Conservation (phyloP, 2,797 vertebrate genomes). For the Falco cherrug region DNA sequence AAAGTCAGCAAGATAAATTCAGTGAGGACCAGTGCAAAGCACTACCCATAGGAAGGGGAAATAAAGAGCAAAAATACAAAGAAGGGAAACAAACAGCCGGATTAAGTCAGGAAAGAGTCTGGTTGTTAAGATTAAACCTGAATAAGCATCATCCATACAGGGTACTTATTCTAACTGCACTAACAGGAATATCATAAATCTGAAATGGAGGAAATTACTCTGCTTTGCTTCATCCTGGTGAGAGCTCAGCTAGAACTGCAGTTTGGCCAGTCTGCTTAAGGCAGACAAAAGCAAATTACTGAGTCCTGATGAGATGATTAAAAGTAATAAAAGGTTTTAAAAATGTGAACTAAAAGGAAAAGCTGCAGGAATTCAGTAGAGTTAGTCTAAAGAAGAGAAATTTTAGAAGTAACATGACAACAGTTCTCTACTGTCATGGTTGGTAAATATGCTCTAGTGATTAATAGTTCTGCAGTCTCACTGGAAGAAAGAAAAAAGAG, state of each 20-base stretch:
- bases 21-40: background rate
- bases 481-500: background rate
- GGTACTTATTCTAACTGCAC: background rate
- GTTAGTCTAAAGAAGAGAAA: background rate
- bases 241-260: background rate
- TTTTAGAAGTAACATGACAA: background rate
- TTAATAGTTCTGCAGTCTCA: background rate
- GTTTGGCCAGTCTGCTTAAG: background rate
- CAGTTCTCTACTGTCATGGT: background rate
- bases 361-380: background rate
- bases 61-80: background rate
- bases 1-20: background rate
- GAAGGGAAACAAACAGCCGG: background rate
- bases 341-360: background rate
- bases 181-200: background rate
- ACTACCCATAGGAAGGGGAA: background rate
- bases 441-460: background rate
- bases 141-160: background rate
- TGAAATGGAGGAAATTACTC: background rate
- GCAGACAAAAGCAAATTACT: background rate
- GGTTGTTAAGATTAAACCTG: background rate
- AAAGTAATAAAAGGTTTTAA: background rate
- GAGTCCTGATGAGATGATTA: background rate
- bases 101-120: background rate
- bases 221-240: background rate